Conservation (phyloP, 2,113 vertebrate species). For the Mesoclemmys tuberculata region DNA sequence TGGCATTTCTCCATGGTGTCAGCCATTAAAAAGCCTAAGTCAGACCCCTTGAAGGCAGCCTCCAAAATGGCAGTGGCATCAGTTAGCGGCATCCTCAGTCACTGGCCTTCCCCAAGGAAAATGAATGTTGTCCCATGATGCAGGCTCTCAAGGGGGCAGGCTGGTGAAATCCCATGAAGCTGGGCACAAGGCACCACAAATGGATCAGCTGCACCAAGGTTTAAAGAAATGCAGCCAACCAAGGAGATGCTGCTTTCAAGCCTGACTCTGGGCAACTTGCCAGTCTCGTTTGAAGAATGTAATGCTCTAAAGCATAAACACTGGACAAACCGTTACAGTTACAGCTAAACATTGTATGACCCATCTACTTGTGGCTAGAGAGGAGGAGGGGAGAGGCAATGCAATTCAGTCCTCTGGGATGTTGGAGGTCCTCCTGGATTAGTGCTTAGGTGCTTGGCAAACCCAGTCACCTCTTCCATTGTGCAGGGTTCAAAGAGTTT, state of each 20-base stretch:
- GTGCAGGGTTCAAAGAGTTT: not conserved
- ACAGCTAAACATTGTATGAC: conserved; percentile 44
- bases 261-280: not conserved
- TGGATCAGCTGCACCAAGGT: not conserved
- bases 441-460: not conserved
- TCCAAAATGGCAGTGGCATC: not conserved
- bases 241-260: not conserved
- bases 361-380: not conserved
- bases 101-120: not conserved
- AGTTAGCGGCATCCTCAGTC: not conserved
- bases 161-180: not conserved
- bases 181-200: not conserved
- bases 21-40: not conserved
- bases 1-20: fast-evolving
- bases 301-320: conserved; percentile 40
- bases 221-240: not conserved
- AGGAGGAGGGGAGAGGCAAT: not conserved
- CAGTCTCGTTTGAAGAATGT: not conserved
- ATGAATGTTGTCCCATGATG: not conserved
- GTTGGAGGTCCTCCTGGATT: not conserved
- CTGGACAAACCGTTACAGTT: conserved; percentile 38
- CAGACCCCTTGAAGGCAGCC: fast-evolving
- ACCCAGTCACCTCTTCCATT: not conserved
- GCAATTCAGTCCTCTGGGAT: not conserved
- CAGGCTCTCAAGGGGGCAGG: not conserved